A percentile compares a stretch with the other conserved stretches of the same genome.
phyloP scores from a whole-genome alignment of 1,140 invertebrate species.

The Drosophila paulistorum region DNA sequence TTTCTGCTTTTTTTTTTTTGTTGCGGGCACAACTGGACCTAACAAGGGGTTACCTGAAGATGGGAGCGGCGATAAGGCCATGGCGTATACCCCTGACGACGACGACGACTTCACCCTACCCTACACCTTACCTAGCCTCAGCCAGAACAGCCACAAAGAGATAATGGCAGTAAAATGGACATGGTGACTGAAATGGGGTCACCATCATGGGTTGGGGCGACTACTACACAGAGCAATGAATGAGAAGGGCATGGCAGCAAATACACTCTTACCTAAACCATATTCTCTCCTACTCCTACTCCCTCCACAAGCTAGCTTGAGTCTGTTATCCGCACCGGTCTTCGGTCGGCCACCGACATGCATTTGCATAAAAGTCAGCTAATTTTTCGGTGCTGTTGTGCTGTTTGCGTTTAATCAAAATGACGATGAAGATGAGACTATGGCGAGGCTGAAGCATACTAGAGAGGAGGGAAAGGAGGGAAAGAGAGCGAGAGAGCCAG shows the following conservation, averaged over 20 bases:
- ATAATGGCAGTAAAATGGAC: slow-evolving; percentile 38
- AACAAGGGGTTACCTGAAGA: slow-evolving; percentile 59
- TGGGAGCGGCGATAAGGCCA: slow-evolving; percentile 53
- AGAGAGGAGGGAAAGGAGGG: too few relatives aligned
- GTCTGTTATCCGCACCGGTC: neutral
- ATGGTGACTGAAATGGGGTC: slow-evolving; percentile 17
- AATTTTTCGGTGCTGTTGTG: slow-evolving; percentile 52
- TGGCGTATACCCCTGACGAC: neutral
- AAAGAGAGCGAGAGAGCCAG: neutral
- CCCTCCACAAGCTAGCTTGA: neutral
- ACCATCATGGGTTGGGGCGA: neutral
- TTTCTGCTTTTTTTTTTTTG: neutral
- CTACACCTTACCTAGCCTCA: neutral
- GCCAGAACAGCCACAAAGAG: neutral
- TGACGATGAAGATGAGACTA: slow-evolving; percentile 48
- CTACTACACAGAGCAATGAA: too few relatives aligned
- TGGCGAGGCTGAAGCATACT: neutral
- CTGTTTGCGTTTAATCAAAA: slow-evolving; percentile 79
- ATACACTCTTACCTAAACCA: neutral
- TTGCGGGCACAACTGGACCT: slow-evolving; percentile 19
- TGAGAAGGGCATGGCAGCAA: neutral
- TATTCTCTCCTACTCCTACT: neutral
- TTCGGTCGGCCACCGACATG: slow-evolving; percentile 33
- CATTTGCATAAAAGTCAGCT: slow-evolving; percentile 80
- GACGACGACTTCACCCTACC: neutral